phyloP scores from a whole-genome alignment of 2,888 invertebrate species.

The Steinernema hermaphroditum region DNA sequence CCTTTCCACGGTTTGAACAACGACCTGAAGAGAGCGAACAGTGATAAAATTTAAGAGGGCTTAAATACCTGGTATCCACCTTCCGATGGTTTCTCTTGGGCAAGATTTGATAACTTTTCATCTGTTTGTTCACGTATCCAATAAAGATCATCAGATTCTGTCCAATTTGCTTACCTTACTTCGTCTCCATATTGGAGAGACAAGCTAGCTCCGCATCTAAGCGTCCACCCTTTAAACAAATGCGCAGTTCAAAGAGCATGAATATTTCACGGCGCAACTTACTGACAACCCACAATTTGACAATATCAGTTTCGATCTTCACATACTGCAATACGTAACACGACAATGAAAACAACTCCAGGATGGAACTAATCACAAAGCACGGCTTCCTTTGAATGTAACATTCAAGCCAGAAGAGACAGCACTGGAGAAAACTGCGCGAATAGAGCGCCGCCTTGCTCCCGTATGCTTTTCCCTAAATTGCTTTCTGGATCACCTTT shows the following conservation, averaged over 20 bases:
- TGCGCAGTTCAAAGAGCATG: too few relatives aligned
- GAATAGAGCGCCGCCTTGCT: conserved; percentile 59
- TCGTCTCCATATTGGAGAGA: conserved; percentile 54
- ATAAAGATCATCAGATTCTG: conserved; percentile 48
- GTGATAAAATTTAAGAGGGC: too few relatives aligned
- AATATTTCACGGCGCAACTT: too few relatives aligned
- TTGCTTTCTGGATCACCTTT: background rate
- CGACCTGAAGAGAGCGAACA: conserved; percentile 41
- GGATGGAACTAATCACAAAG: conserved; percentile 74
- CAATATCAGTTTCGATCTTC: conserved; percentile 88
- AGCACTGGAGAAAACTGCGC: conserved; percentile 49
- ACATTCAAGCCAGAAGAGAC: conserved; percentile 43
- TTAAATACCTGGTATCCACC: conserved; percentile 41
- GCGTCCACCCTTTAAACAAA: conserved; percentile 90
- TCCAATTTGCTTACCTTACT: conserved; percentile 39
- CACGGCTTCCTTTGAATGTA: conserved; percentile 54
- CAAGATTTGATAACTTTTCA: conserved; percentile 53
- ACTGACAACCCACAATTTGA: conserved; percentile 95
- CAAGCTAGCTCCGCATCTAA: conserved; percentile 84
- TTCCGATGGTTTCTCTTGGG: conserved; percentile 45
- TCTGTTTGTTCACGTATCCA: conserved; percentile 56
- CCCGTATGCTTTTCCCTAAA: conserved; percentile 43
- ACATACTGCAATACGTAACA: conserved; percentile 94
- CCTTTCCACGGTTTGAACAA: conserved; percentile 63
- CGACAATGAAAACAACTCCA: conserved; percentile 75